Conservation (phyloP, 2,888 invertebrate species). For the Ochropleura leucogaster region DNA sequence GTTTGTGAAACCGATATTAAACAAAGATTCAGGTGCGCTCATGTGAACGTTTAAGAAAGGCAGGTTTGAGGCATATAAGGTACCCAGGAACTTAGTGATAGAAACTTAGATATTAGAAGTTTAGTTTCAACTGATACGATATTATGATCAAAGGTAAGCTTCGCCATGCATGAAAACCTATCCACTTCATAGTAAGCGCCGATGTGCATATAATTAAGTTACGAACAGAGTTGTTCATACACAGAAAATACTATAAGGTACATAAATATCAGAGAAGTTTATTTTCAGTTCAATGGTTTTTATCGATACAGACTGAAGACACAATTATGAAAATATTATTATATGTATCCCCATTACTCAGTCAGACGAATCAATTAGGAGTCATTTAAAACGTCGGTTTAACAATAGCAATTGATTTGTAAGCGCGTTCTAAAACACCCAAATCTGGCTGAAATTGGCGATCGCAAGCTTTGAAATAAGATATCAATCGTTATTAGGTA, state of each 20-base stretch:
- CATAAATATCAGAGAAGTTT: not conserved
- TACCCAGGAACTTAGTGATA: not conserved
- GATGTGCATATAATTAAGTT: slow-evolving; percentile 9
- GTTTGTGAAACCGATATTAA: not conserved
- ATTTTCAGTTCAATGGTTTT: not conserved
- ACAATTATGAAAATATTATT: not conserved
- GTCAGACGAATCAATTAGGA: not conserved
- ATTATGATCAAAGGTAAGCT: slow-evolving; percentile 27
- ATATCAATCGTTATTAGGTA: not conserved
- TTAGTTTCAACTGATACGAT: slow-evolving; percentile 26
- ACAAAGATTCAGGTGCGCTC: not conserved
- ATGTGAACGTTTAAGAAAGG: not conserved
- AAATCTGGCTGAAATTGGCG: not conserved
- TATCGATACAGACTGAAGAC: not conserved
- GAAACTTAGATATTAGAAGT: not conserved
- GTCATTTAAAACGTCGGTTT: not conserved
- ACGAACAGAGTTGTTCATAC: not conserved
- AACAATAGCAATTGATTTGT: not conserved
- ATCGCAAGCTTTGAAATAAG: not conserved
- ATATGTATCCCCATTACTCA: not conserved
- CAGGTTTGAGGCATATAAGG: too few relatives aligned
- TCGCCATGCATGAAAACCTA: slow-evolving; percentile 18
- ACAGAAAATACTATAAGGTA: not conserved
- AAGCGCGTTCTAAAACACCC: not conserved
- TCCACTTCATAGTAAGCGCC: not conserved